Evolutionary conservation across 2,888 invertebrate species (phyloP), one percentile per base, ranked within the genome.

Genomic region (Aphidius colemani): DNA sequence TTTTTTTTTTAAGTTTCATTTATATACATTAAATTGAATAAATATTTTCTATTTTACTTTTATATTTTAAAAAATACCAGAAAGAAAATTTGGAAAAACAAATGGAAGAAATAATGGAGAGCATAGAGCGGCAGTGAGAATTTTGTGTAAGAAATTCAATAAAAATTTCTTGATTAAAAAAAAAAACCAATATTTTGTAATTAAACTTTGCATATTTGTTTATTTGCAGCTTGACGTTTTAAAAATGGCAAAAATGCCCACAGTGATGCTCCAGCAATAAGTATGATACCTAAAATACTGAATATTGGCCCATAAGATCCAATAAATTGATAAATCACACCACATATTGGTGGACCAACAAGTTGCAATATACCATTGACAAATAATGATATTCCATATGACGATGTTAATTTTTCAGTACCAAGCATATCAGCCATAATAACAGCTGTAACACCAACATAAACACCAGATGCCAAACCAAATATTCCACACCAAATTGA

Each of bases 361-460:
- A 94, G 78, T 78, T 94, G 94, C 30, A 94, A 80, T 57, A 94
- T 86, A 2, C 94, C 94, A 73, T 94, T 94, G 9, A 94, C 88
- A 72, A 94, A 94, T 43, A 94, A 83, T 69, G 93, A 93, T 43
- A 94, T 93, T 1, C 94, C 94, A 73, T 94, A 94, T 0, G 93
- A 92, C 0, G 93, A 92, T 75, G 93, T 92, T 0, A 94, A 81
- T n/a, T 92, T 85, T 70, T 94, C 93, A 0, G 91, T 90, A 0
- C 94, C 94, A 7, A 94, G 78, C 89, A 94, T 89, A 76, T 94
- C 94, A 0, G 93, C 92, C 92, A 94, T 93, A 5, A 94, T 92
- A 48, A 94, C 89, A 1, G 94, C 93, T 0, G 93, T 93, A 10
- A 94, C 90, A 5, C 94, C 94, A 0, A 93, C 92, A 78, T 94